Evolutionary conservation across 2,888 invertebrate genomes (phyloP).

Genomic region (Parasteatoda lunata): DNA sequence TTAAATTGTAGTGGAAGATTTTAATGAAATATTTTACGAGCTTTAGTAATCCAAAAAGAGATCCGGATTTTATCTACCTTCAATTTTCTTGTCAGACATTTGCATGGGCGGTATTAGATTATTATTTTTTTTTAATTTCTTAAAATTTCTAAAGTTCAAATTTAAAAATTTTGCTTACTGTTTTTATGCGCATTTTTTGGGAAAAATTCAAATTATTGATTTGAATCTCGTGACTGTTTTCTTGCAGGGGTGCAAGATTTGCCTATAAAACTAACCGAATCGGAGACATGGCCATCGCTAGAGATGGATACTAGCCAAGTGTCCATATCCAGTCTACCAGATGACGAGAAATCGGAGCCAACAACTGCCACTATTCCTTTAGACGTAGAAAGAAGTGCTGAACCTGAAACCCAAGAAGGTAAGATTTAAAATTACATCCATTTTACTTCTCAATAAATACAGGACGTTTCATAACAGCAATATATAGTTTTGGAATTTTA

Average conservation of each 20-base stretch:
- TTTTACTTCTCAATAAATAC: neutral
- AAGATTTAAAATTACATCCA: constrained; percentile 1
- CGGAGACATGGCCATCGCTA: constrained; percentile 70
- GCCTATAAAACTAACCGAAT: constrained; percentile 50
- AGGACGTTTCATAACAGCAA: neutral
- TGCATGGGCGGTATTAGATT: too few species aligned
- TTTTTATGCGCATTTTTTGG: too few species aligned
- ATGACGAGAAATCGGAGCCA: constrained; percentile 70
- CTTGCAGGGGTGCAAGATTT: constrained; percentile 39
- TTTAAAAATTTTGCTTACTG: too few species aligned
- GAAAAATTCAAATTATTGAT: too few species aligned
- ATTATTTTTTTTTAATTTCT: too few species aligned
- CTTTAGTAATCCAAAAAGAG: too few species aligned
- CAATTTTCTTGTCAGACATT: too few species aligned
- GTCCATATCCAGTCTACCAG: constrained; percentile 71
- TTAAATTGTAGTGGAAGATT: too few species aligned
- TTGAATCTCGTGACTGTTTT: neutral
- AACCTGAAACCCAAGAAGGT: constrained; percentile 27
- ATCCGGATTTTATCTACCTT: too few species aligned
- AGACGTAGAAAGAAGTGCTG: constrained; percentile 6
- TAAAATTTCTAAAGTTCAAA: too few species aligned
- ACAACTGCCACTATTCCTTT: constrained; percentile 63
- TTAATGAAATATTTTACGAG: too few species aligned
- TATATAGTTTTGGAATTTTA: too few species aligned
- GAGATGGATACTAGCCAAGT: constrained; percentile 71